These are phyloP conservation scores for Nomada fabriciana DNA, from an alignment of 2,888 invertebrate species.

Conservation along the genomic window DNA sequence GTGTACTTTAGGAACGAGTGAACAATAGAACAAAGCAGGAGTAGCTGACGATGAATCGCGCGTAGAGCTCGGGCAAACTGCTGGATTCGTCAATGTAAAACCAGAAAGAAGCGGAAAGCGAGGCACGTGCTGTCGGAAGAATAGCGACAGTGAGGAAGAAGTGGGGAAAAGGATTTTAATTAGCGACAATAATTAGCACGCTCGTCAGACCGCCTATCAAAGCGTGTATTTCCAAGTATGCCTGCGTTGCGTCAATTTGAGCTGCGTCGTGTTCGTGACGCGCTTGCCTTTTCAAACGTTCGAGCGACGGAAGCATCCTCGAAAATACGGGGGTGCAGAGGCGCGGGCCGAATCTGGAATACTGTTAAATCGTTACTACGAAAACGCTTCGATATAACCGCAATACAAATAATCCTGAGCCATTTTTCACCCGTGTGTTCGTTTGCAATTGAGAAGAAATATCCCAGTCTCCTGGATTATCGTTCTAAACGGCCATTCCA, in stretches of 20 bases:
- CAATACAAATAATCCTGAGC: neutral
- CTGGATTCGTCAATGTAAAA: conserved; percentile 20
- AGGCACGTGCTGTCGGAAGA: conserved; percentile 7
- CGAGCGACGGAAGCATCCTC: conserved; percentile 3
- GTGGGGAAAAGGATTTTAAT: conserved; percentile 61
- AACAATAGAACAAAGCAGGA: conserved; percentile 24
- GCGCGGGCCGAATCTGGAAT: neutral
- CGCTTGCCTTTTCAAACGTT: conserved; percentile 22
- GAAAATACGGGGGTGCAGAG: conserved; percentile 17
- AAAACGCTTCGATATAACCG: neutral
- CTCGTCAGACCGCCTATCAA: conserved; percentile 28
- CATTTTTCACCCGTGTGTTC: neutral
- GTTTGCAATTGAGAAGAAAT: neutral
- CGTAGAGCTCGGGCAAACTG: conserved; percentile 18
- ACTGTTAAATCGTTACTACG: neutral
- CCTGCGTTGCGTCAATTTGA: conserved; percentile 35
- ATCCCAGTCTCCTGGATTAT: neutral
- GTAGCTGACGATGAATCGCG: conserved; percentile 5
- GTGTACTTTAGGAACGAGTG: neutral
- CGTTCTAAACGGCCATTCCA: neutral
- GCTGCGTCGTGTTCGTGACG: conserved; percentile 11
- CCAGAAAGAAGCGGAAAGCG: conserved; percentile 10
- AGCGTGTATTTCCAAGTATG: conserved; percentile 23
- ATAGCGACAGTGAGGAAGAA: conserved; percentile 11
- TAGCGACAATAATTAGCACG: conserved; percentile 70